phyloP scores from a whole-genome alignment of 2,113 vertebrate genomes.

The Jacana jacana region DNA sequence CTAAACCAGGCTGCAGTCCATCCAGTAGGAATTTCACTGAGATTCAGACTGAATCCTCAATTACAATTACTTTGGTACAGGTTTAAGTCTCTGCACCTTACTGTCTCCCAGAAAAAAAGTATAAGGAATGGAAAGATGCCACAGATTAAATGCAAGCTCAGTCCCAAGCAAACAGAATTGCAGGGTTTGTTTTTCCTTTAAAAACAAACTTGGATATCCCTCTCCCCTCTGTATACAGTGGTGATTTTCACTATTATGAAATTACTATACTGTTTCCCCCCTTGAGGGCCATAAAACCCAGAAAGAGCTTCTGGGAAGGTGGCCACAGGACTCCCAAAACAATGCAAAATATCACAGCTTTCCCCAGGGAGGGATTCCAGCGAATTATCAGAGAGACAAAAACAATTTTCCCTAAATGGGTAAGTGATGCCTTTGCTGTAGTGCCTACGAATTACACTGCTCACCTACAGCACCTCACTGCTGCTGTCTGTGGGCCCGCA shows the following conservation, averaged over 20 bases:
- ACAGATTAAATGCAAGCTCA: background rate
- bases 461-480: background rate
- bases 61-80: background rate
- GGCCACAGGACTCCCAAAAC: background rate
- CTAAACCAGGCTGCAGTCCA: background rate
- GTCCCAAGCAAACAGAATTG: background rate
- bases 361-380: background rate
- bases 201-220: background rate
- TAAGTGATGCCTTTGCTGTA: background rate
- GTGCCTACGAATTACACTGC: background rate
- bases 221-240: background rate
- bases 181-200: background rate
- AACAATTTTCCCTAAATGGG: background rate
- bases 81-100: background rate
- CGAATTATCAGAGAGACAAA: background rate
- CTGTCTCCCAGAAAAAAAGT: background rate
- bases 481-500: background rate
- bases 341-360: constrained; percentile 5
- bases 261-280: background rate
- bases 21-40: background rate
- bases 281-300: background rate
- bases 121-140: background rate
- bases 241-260: background rate
- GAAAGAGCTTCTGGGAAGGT: background rate
- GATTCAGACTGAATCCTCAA: background rate